Evolutionary conservation across 2,888 invertebrate species (phyloP).

Genomic region (Lycia hirtaria): DNA sequence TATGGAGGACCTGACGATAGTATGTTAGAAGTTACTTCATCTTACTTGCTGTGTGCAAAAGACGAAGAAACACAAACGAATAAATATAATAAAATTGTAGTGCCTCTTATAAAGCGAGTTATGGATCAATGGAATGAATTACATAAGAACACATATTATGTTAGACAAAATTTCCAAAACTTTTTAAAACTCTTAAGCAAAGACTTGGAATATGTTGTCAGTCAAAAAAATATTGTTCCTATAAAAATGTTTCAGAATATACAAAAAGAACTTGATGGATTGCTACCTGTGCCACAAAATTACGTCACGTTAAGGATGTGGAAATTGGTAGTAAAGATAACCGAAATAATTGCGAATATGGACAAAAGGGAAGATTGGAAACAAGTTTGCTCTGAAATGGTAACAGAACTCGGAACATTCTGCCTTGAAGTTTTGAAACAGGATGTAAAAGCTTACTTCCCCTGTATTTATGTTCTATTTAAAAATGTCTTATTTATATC

Average conservation of each 20-base stretch:
- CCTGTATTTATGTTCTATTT: slow-evolving; percentile 63
- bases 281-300: slow-evolving; percentile 54
- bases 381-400: slow-evolving; percentile 42
- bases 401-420: slow-evolving; percentile 52
- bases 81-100: slow-evolving; percentile 55
- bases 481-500: slow-evolving; percentile 48
- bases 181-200: slow-evolving; percentile 47
- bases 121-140: slow-evolving; percentile 51
- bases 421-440: slow-evolving; percentile 57
- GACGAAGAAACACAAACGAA: slow-evolving; percentile 54
- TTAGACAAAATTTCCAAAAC: slow-evolving; percentile 44
- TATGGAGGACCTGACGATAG: slow-evolving; percentile 17
- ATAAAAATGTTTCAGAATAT: slow-evolving; percentile 51
- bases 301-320: slow-evolving; percentile 60
- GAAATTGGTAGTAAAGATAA: slow-evolving; percentile 53
- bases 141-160: slow-evolving; percentile 36
- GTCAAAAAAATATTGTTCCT: slow-evolving; percentile 50
- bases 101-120: slow-evolving; percentile 53
- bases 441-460: slow-evolving; percentile 56
- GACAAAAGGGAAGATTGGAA: slow-evolving; percentile 41
- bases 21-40: slow-evolving; percentile 51
- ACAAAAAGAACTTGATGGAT: slow-evolving; percentile 39
- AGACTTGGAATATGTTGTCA: slow-evolving; percentile 49
- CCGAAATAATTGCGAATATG: slow-evolving; percentile 48
- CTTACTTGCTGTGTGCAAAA: slow-evolving; percentile 55